phyloP scores from a whole-genome alignment of 2,113 vertebrate species.

The Bos indicus region DNA sequence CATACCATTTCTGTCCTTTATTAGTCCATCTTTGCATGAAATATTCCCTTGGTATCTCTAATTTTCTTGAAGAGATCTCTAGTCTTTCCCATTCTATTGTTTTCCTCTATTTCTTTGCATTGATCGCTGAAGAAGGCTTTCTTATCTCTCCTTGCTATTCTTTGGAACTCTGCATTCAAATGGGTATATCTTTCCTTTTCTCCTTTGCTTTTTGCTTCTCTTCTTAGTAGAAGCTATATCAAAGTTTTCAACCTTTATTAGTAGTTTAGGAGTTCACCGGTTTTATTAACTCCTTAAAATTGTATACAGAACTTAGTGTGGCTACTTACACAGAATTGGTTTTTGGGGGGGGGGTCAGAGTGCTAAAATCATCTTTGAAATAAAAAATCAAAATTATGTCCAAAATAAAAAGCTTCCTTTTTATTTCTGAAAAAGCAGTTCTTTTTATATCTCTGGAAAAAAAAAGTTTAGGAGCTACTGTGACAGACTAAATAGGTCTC shows the following conservation, averaged over 20 bases:
- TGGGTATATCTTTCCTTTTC: neutral
- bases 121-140: neutral
- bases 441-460: neutral
- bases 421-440: neutral
- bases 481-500: neutral
- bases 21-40: neutral
- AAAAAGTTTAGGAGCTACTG: neutral
- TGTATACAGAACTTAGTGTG: neutral
- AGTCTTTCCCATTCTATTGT: neutral
- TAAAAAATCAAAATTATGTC: neutral
- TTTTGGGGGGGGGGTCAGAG: rapidly evolving
- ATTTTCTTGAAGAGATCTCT: neutral
- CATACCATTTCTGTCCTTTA: neutral
- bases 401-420: neutral
- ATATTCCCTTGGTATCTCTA: neutral
- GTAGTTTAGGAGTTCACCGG: neutral
- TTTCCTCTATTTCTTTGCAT: neutral
- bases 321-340: neutral
- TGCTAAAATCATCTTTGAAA: neutral
- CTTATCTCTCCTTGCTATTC: neutral
- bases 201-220: neutral
- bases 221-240: neutral
- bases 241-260: neutral
- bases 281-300: neutral
- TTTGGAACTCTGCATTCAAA: neutral